phyloP scores from a whole-genome alignment of 37 sponge, comb jelly and placozoan species.

The Oscarella lobularis region DNA sequence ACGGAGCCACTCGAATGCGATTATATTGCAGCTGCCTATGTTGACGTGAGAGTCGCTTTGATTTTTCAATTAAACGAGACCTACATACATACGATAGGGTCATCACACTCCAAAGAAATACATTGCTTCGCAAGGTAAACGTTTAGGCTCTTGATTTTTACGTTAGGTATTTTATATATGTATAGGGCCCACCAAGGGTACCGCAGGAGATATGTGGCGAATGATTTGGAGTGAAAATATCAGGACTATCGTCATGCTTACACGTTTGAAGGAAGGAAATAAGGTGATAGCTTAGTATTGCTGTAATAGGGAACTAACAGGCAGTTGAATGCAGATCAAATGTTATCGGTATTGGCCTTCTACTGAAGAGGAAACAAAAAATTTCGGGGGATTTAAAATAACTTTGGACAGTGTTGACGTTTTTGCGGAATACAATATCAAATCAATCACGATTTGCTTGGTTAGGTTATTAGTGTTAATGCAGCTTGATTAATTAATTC shows the following conservation, averaged over 20 bases:
- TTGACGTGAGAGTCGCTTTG: slow-evolving; percentile 38
- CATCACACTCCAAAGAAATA: slow-evolving; percentile 24
- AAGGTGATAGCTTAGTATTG: slow-evolving; percentile 23
- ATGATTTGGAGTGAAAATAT: slow-evolving; percentile 47
- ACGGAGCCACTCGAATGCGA: slow-evolving; percentile 12
- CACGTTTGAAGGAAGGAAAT: slow-evolving; percentile 35
- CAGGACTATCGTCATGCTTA: slow-evolving; percentile 58
- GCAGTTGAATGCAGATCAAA: too few species aligned
- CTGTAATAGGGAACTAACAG: too few species aligned
- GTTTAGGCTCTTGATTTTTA: too few species aligned
- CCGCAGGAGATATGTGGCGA: slow-evolving; percentile 55
- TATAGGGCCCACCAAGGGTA: slow-evolving; percentile 32
- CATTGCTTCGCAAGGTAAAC: slow-evolving; percentile 80
- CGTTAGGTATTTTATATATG: too few species aligned
- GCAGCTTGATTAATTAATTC: not conserved
- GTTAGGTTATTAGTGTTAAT: not conserved
- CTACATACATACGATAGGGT: slow-evolving; percentile 21
- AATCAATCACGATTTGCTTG: slow-evolving; percentile 15
- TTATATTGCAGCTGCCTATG: slow-evolving; percentile 64
- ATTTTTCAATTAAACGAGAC: slow-evolving; percentile 3
- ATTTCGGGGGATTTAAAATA: slow-evolving; percentile 36
- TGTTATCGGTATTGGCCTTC: slow-evolving; percentile 45
- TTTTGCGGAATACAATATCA: slow-evolving; percentile 18
- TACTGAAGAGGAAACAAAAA: not conserved
- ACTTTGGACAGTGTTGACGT: slow-evolving; percentile 6